Conservation (phyloP, 2,888 invertebrate species). For the Taenaris catops region DNA sequence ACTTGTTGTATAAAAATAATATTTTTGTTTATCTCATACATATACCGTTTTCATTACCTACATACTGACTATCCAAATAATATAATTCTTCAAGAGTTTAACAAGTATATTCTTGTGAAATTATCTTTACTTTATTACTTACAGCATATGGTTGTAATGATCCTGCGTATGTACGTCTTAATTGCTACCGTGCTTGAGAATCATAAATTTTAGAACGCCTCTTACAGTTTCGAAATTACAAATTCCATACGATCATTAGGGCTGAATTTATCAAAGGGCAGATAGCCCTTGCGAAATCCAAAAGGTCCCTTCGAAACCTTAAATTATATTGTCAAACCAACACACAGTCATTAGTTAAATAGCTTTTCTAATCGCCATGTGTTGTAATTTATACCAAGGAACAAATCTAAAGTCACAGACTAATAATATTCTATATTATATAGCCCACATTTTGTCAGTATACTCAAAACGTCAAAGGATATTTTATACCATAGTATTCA, state of each 20-base stretch:
- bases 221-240: slow-evolving; percentile 48
- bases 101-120: no score
- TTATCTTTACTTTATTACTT: no score
- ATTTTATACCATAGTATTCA: background rate
- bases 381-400: slow-evolving; percentile 17
- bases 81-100: no score
- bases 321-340: slow-evolving; percentile 63
- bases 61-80: no score
- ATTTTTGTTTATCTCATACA: no score
- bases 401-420: slow-evolving; percentile 26
- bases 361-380: slow-evolving; percentile 33
- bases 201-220: slow-evolving; percentile 23
- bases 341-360: slow-evolving; percentile 47
- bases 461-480: background rate
- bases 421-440: slow-evolving; percentile 11
- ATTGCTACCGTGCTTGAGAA: slow-evolving; percentile 6
- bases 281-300: slow-evolving; percentile 47
- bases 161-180: background rate
- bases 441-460: slow-evolving; percentile 2
- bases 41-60: no score
- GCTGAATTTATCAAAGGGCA: slow-evolving; percentile 58
- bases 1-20: no score
- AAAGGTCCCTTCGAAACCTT: slow-evolving; percentile 43
- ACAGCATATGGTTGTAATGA: no score
- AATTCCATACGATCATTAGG: slow-evolving; percentile 52